These are phyloP conservation scores for Spialia ferax DNA, from an alignment of 2,888 invertebrate species.

Conservation along the genomic window DNA sequence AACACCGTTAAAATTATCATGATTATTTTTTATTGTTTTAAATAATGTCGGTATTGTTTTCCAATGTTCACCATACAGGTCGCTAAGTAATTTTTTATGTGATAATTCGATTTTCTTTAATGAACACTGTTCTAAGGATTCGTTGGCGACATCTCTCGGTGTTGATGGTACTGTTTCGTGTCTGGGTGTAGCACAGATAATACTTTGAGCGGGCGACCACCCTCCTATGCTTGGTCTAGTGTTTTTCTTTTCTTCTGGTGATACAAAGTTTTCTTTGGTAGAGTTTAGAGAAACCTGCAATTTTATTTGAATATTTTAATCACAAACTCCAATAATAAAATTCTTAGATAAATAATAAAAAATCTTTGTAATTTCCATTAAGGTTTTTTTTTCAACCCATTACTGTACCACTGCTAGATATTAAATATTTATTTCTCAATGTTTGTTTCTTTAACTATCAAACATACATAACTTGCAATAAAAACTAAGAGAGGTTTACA, in stretches of 20 bases:
- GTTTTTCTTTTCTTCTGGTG: slow-evolving; percentile 51
- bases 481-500: too few relatives aligned
- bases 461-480: too few relatives aligned
- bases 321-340: too few relatives aligned
- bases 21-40: slow-evolving; percentile 63
- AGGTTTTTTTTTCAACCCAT: too few relatives aligned
- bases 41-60: slow-evolving; percentile 79
- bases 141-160: slow-evolving; percentile 70
- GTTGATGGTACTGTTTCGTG: slow-evolving; percentile 67
- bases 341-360: too few relatives aligned
- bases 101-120: slow-evolving; percentile 73
- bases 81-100: slow-evolving; percentile 76
- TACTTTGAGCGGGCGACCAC: slow-evolving; percentile 78
- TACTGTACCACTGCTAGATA: too few relatives aligned
- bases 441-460: too few relatives aligned
- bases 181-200: slow-evolving; percentile 71
- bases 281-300: slow-evolving; percentile 72
- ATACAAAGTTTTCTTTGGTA: slow-evolving; percentile 53
- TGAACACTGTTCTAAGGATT: slow-evolving; percentile 72
- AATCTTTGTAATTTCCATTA: too few relatives aligned
- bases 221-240: slow-evolving; percentile 66
- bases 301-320: neutral
- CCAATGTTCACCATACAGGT: slow-evolving; percentile 86
- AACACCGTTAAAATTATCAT: slow-evolving; percentile 60
- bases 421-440: too few relatives aligned